Evolutionary conservation across 2,888 invertebrate species (phyloP).

Genomic region (Cremastinae sp.): DNA sequence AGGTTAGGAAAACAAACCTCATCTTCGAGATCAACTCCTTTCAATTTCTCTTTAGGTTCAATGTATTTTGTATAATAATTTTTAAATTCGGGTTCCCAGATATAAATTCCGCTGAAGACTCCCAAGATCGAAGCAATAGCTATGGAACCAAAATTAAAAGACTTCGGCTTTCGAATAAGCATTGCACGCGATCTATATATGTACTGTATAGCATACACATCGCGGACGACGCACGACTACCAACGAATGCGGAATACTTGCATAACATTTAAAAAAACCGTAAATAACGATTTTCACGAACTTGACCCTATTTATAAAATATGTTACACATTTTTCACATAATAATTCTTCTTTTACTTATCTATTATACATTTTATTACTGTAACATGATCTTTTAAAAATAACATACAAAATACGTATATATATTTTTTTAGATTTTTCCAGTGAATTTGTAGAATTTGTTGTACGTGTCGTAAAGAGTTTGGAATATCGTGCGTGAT

Average conservation of each 20-base stretch:
- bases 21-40: conserved; percentile 18
- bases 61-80: conserved; percentile 38
- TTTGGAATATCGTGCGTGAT: conserved; percentile 74
- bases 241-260: too few relatives aligned
- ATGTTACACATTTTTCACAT: too few relatives aligned
- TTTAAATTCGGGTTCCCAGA: conserved; percentile 81
- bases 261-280: not conserved
- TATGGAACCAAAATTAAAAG: conserved; percentile 80
- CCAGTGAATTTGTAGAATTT: conserved; percentile 77
- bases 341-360: too few relatives aligned
- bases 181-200: conserved; percentile 70
- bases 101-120: conserved; percentile 81
- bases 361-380: too few relatives aligned
- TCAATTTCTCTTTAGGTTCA: not conserved
- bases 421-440: conserved; percentile 70
- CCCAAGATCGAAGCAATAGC: conserved; percentile 80
- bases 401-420: not conserved
- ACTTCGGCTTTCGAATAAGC: conserved; percentile 80
- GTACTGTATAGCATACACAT: too few relatives aligned
- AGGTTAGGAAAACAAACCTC: conserved; percentile 46
- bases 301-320: too few relatives aligned
- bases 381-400: too few relatives aligned
- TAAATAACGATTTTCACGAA: not conserved
- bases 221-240: conserved; percentile 29
- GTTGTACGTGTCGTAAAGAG: conserved; percentile 71